A percentile compares a stretch with the other conserved stretches of the same genome.
These are phyloP conservation scores for Danaus chrysippus DNA, from an alignment of 2,888 invertebrate species.

Conservation along the genomic window DNA sequence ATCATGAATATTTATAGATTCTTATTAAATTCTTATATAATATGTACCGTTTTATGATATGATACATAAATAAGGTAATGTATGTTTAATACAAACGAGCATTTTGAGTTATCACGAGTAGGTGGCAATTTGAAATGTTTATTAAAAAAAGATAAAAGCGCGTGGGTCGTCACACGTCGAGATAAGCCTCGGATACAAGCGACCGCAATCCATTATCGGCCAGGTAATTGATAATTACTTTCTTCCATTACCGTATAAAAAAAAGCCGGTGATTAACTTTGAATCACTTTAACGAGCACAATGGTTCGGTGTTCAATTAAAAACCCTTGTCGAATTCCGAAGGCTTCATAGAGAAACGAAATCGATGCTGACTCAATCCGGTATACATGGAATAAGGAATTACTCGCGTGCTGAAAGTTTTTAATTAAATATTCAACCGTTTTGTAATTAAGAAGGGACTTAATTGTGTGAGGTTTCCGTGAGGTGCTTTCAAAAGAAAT, in stretches of 20 bases:
- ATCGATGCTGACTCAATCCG: slow-evolving; percentile 72
- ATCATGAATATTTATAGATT: slow-evolving; percentile 1
- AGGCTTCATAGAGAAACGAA: slow-evolving; percentile 67
- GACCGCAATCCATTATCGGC: slow-evolving; percentile 75
- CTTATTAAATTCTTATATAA: neutral
- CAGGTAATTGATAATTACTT: slow-evolving; percentile 79
- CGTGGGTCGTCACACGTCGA: slow-evolving; percentile 58
- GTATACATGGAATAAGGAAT: slow-evolving; percentile 76
- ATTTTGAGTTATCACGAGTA: neutral
- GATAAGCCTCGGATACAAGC: slow-evolving; percentile 73
- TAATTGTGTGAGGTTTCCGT: slow-evolving; percentile 65
- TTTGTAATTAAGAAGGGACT: slow-evolving; percentile 75
- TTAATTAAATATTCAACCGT: slow-evolving; percentile 77
- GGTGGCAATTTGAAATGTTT: slow-evolving; percentile 48
- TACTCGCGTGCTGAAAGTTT: slow-evolving; percentile 76
- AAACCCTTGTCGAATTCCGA: slow-evolving; percentile 74
- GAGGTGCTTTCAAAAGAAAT: slow-evolving; percentile 45
- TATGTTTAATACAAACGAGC: slow-evolving; percentile 3
- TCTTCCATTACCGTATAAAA: slow-evolving; percentile 77
- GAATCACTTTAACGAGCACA: slow-evolving; percentile 76
- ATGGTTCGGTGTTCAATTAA: slow-evolving; percentile 75
- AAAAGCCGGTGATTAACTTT: slow-evolving; percentile 72
- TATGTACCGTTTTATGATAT: no score
- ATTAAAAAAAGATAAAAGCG: slow-evolving; percentile 57
- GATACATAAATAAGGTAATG: neutral